Evolutionary conservation across 1,140 invertebrate species (phyloP), one percentile per base, ranked within the genome.

Genomic region (Hylaeus volcanicus): DNA sequence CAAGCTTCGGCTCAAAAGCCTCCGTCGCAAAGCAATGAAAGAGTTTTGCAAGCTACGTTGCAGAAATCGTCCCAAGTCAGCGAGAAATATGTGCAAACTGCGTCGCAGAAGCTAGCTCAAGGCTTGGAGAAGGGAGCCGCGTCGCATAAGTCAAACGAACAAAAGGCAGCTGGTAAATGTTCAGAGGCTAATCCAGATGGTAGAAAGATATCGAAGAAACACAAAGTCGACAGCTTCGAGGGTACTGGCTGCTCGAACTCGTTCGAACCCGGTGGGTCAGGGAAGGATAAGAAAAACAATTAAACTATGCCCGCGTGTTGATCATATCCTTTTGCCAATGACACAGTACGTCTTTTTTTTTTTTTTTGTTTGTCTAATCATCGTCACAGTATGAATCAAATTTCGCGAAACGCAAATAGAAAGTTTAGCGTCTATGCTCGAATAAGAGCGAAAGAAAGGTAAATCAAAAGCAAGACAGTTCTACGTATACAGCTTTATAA

Each of bases 241-340:
- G 39, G 61, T n/a, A 12, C 64, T 9, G 56, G 41, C 51, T 60
- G 74, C 74, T 58, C 53, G n/a, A 63, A 39, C 12, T 64, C 41
- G n/a, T 70, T 64, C 9, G 88, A 90, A 5, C 74, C 75, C 65
- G 75, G 37, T 15, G 63, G 64, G 3, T 64, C 58, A 2, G 53
- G 72, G 4, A 89, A 85, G 8, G 89, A 88, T 26, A 90, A 89
- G 70, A 90, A 88, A 53, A 88, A 81, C 48, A 87, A 86, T 81
- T 79, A 68, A 51, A 45, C 2, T 26, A 63, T 74, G 60, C 61
- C 48, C 69, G 51, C 65, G 60, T 56, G 51, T 84, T 51, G 53
- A 81, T 80, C 76, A 79, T 78, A 84, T 14, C 9, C 53, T 11
- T 45, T 15, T 65, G 65, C 43, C 11, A 70, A 60, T 53, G 51